A percentile compares a stretch with the other conserved stretches of the same genome.
These are phyloP conservation scores for Meteorus colon DNA, from an alignment of 2,888 invertebrate genomes.

Conservation along the genomic window DNA sequence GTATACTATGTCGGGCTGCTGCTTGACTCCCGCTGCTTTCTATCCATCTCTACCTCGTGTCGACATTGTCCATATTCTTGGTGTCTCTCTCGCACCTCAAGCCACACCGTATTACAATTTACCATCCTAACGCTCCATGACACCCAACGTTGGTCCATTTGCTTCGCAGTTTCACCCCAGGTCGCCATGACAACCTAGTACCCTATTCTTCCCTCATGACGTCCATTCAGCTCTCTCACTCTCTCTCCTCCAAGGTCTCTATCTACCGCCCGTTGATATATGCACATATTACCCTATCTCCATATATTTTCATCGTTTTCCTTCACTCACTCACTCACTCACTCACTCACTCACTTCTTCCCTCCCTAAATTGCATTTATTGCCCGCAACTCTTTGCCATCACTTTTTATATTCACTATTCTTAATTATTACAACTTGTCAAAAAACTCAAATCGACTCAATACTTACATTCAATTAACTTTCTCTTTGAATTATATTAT, in stretches of 20 bases:
- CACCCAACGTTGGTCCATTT: conserved; percentile 60
- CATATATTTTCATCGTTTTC: conserved; percentile 6
- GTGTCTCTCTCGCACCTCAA: conserved; percentile 14
- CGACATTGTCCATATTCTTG: conserved; percentile 17
- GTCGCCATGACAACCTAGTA: conserved; percentile 61
- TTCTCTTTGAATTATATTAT: background rate
- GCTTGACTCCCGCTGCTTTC: conserved; percentile 29
- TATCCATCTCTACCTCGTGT: conserved; percentile 45
- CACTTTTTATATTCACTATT: conserved; percentile 1
- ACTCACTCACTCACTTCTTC: background rate
- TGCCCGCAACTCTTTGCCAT: background rate
- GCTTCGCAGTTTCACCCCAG: conserved; percentile 51
- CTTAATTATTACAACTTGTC: conserved; percentile 34
- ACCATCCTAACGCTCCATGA: background rate
- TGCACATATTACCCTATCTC: conserved; percentile 26
- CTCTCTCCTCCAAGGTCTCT: conserved; percentile 25
- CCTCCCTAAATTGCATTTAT: background rate
- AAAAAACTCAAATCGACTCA: background rate
- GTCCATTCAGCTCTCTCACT: conserved; percentile 40
- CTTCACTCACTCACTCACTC: conserved; percentile 27
- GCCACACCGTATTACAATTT: conserved; percentile 1
- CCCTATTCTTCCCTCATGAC: conserved; percentile 56
- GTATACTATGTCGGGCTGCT: background rate
- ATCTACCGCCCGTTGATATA: conserved; percentile 26
- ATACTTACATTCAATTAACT: conserved; percentile 22